Evolutionary conservation across 2,113 vertebrate genomes (phyloP).

Genomic region (Lagenorhynchus albirostris): DNA sequence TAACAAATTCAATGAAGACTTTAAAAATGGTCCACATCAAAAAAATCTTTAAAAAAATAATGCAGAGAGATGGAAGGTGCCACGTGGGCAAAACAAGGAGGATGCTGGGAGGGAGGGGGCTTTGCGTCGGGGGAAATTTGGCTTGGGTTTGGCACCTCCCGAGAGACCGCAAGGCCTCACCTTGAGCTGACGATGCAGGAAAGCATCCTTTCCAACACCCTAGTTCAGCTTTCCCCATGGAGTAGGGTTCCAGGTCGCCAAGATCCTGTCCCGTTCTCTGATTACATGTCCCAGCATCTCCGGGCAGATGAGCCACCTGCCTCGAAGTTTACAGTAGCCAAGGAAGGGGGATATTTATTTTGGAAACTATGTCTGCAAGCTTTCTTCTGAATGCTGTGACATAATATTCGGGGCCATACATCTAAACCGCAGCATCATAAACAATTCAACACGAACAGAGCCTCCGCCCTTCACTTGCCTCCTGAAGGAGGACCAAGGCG

Average conservation of each 20-base stretch:
- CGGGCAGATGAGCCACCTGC: conserved; percentile 2
- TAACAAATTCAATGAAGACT: too few relatives aligned
- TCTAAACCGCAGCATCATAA: background rate
- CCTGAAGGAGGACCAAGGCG: background rate
- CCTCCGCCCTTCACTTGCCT: background rate
- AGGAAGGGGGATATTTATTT: background rate
- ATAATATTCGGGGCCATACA: background rate
- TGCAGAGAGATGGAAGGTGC: background rate
- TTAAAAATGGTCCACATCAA: too few relatives aligned
- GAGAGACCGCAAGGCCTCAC: background rate
- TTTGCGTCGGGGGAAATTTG: rapidly evolving
- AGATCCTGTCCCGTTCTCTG: conserved; percentile 38
- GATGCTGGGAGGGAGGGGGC: background rate
- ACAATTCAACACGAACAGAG: background rate
- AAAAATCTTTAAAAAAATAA: background rate
- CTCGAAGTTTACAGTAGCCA: background rate
- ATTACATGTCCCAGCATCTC: conserved; percentile 43
- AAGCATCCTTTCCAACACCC: background rate
- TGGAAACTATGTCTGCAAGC: background rate
- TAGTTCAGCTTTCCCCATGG: conserved; percentile 42
- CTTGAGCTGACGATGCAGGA: background rate
- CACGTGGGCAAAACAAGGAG: rapidly evolving
- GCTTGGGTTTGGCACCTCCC: rapidly evolving
- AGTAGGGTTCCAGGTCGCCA: conserved; percentile 33
- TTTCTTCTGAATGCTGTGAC: background rate